Evolutionary conservation across 2,797 vertebrate genomes (phyloP), one percentile per base, ranked within the genome.

Genomic region (Danio aesculapii): DNA sequence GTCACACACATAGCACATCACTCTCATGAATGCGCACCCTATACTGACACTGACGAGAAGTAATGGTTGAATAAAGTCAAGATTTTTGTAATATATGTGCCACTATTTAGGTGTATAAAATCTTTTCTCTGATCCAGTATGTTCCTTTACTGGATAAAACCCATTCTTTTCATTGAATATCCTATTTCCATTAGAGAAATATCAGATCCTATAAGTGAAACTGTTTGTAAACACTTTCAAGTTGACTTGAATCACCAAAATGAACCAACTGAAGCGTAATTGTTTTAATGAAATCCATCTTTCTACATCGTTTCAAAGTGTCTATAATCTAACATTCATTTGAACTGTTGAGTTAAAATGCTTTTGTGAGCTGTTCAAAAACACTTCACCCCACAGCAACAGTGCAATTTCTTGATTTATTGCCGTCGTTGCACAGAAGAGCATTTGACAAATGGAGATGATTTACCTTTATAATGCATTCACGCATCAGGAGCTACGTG

Each of bases 381-480:
- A 63, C 6, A 3, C 50, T 30, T 49, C n/a, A 9, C 16, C 41
- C 13, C 53, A 11, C 16, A 68, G 58, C 55, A 70, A 14, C 44
- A 6, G 21, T 21, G 14, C 30, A 67, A 46, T 47, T 5, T 21
- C n/a, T 5, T 41, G 12, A 78, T 71, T 52, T 52, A 53, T 46
- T 63, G 77, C 10, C 4, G 8, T 13, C 1, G 6, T 46, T 59
- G 16, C 67, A 62, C n/a, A 1, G 9, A 41, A 16, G 8, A 41
- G 44, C 3, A 0, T 59, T n/a, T 41, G 64, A 62, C 39, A 70
- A 49, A 78, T 8, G 10, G 52, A 41, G 12, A 53, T 71, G 13
- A 71, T 79, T 79, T 79, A 43, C 57, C 55, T 62, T 72, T 11
- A 49, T 71, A 77, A 82, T 57, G 14, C 57, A 55, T 57, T 64